phyloP scores from a whole-genome alignment of 2,888 invertebrate genomes.

The Clistopyga incitator region DNA sequence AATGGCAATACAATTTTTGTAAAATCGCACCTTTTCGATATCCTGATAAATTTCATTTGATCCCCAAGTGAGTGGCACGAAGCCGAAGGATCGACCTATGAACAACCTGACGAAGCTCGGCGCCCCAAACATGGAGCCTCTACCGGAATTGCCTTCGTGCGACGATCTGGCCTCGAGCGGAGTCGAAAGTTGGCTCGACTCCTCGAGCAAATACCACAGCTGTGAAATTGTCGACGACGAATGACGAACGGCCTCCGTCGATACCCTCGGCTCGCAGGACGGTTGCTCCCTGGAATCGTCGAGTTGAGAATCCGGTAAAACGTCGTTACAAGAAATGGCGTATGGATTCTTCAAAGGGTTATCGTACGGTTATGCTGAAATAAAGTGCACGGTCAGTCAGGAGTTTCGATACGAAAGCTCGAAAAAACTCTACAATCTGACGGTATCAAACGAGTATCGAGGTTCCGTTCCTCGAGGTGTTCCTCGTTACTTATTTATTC shows the following conservation, averaged over 20 bases:
- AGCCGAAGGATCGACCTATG: constrained; percentile 73
- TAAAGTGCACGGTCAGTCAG: constrained; percentile 45
- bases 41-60: not conserved
- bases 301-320: constrained; percentile 62
- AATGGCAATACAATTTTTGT: not conserved
- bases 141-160: constrained; percentile 88
- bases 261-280: constrained; percentile 63
- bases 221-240: constrained; percentile 90
- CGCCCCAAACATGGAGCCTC: constrained; percentile 87
- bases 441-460: constrained; percentile 39
- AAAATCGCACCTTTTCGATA: not conserved
- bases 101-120: constrained; percentile 84
- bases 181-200: constrained; percentile 90
- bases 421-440: constrained; percentile 47
- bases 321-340: constrained; percentile 59
- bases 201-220: constrained; percentile 91
- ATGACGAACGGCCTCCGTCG: constrained; percentile 76
- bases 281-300: constrained; percentile 59
- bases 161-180: constrained; percentile 88
- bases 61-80: constrained; percentile 70
- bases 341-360: constrained; percentile 49
- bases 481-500: constrained; percentile 54
- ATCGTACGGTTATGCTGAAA: constrained; percentile 43
- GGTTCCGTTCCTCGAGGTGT: not conserved
- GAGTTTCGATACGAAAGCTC: constrained; percentile 12